A percentile compares a stretch with the other conserved stretches of the same genome.
Conservation (phyloP, 2,797 vertebrate species). For the Tamandua tetradactyla region DNA sequence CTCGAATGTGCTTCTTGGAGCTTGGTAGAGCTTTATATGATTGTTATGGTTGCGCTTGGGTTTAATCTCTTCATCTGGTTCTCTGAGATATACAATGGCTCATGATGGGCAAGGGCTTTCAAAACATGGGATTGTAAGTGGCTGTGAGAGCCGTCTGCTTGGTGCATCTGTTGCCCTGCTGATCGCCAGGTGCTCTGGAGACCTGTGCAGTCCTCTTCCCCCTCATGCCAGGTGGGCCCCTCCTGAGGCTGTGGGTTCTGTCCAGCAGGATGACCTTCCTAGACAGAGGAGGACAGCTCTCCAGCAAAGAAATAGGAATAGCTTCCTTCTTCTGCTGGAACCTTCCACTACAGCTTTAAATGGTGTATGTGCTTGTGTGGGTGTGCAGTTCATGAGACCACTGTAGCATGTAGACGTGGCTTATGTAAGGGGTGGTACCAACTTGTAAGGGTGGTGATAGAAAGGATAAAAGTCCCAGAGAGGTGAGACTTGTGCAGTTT, state of each 20-base stretch:
- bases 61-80: no score
- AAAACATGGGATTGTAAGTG: neutral
- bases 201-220: fast-evolving
- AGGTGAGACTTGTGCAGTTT: neutral
- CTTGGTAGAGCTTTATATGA: neutral
- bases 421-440: neutral
- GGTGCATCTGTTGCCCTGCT: neutral
- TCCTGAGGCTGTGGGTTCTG: neutral
- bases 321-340: neutral
- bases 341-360: neutral
- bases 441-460: neutral
- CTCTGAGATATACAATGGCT: neutral
- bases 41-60: no score
- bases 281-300: neutral
- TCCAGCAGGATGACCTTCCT: neutral
- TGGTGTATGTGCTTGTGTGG: no score
- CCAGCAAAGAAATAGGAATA: neutral
- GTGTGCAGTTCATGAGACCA: neutral
- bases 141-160: neutral
- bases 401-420: neutral
- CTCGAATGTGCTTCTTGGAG: fast-evolving
- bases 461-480: neutral
- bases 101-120: neutral
- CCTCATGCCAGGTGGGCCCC: fast-evolving
- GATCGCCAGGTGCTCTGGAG: neutral